These are phyloP conservation scores for Acholoe squamosa DNA, from an alignment of 2,888 invertebrate genomes.

Conservation along the genomic window DNA sequence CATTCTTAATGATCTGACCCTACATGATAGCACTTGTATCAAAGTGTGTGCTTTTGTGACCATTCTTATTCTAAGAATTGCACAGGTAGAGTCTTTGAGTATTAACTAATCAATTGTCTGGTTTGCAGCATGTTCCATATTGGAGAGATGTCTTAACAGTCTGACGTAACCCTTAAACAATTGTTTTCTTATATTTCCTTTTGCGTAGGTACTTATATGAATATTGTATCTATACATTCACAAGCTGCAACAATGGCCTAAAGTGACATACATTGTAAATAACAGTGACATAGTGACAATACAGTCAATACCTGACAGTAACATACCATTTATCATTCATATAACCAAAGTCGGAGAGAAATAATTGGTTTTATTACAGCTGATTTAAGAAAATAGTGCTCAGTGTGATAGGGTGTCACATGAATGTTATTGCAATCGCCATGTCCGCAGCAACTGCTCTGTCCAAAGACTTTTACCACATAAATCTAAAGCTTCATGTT, in stretches of 20 bases:
- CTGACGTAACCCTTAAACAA: background rate
- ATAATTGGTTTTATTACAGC: background rate
- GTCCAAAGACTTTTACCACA: too few species aligned
- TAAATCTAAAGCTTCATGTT: too few species aligned
- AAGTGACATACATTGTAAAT: constrained; percentile 46
- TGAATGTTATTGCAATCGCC: too few species aligned
- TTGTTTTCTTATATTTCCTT: background rate
- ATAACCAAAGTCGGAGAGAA: constrained; percentile 1
- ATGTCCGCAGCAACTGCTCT: too few species aligned
- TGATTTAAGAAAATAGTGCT: too few species aligned
- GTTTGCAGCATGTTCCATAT: background rate
- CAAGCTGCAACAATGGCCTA: constrained; percentile 31
- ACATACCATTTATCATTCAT: constrained; percentile 8
- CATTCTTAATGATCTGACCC: too few species aligned
- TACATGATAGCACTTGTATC: background rate
- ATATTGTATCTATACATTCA: background rate
- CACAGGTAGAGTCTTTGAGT: background rate
- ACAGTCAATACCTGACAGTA: background rate
- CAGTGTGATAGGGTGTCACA: too few species aligned
- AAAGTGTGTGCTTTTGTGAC: background rate
- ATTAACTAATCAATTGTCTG: background rate
- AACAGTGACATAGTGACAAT: constrained; percentile 31
- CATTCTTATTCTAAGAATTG: background rate
- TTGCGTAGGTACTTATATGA: background rate
- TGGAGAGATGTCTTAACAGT: background rate